Evolutionary conservation across 92 coral and sea anemone species (phyloP).

Genomic region (Porites rus): DNA sequence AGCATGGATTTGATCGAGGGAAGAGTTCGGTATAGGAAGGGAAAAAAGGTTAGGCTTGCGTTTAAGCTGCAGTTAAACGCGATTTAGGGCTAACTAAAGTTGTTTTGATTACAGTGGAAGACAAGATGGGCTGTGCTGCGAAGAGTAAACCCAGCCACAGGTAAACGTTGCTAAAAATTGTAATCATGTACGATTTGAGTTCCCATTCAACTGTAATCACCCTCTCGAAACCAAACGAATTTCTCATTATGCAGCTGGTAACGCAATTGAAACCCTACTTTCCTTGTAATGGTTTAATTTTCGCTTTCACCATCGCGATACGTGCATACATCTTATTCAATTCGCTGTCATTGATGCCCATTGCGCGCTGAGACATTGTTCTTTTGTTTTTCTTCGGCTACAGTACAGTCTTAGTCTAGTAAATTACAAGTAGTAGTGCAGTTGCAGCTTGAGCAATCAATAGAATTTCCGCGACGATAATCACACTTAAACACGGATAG

Average conservation of each 20-base stretch:
- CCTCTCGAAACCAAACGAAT: background rate
- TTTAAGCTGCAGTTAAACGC: constrained; percentile 11
- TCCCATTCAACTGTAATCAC: background rate
- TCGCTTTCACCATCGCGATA: background rate
- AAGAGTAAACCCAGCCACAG: constrained; percentile 96
- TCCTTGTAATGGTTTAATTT: background rate
- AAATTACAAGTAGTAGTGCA: background rate
- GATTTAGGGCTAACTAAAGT: background rate
- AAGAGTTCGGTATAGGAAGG: constrained; percentile 82
- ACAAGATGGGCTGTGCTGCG: constrained; percentile 96
- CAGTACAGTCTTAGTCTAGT: background rate
- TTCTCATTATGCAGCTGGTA: constrained; percentile 5
- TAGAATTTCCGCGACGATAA: background rate
- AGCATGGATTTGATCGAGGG: constrained; percentile 87
- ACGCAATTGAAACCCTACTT: background rate
- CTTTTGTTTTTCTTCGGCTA: too few relatives aligned
- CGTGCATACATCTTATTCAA: background rate
- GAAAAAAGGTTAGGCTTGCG: constrained; percentile 75
- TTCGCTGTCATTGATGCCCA: background rate
- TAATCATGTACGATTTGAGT: background rate
- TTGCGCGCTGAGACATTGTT: background rate
- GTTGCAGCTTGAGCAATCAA: background rate
- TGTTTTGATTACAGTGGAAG: constrained; percentile 91
- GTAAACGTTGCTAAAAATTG: constrained; percentile 57
- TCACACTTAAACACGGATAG: background rate